A percentile compares a stretch with the other conserved stretches of the same genome.
Evolutionary conservation across 2,888 invertebrate species (phyloP).

Genomic region (Netelia inedita): DNA sequence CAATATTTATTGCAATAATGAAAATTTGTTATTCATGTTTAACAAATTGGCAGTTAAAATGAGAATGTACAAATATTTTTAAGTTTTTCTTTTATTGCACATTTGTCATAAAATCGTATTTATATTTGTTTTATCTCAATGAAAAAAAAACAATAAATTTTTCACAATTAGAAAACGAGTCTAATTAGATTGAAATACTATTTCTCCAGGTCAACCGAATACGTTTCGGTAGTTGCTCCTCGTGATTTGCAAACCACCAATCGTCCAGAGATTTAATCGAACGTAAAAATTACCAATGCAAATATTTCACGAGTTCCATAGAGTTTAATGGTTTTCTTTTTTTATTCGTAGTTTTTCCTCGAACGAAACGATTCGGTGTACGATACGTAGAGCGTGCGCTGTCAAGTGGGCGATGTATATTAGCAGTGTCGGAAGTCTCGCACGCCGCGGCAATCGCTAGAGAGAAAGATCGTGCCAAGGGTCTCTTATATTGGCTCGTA

Average conservation of each 20-base stretch:
- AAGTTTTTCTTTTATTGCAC: no score
- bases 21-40: no score
- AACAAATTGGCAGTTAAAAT: no score
- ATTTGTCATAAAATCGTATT: not conserved
- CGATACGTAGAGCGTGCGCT: not conserved
- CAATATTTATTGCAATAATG: no score
- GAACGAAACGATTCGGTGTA: not conserved
- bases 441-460: slow-evolving; percentile 15
- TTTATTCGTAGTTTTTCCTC: slow-evolving; percentile 23
- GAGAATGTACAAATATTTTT: no score
- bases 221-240: no score
- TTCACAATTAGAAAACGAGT: not conserved
- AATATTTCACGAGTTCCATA: slow-evolving; percentile 3
- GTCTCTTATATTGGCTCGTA: slow-evolving; percentile 32
- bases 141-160: not conserved
- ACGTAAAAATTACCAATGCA: slow-evolving; percentile 25
- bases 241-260: not conserved
- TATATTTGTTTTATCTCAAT: not conserved
- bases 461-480: slow-evolving; percentile 48
- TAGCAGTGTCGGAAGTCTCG: slow-evolving; percentile 42
- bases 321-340: slow-evolving; percentile 5
- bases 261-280: not conserved
- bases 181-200: no score
- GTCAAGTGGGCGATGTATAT: slow-evolving; percentile 33
- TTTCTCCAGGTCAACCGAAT: no score